These are phyloP conservation scores for Anhinga rufa DNA, from an alignment of 2,113 vertebrate species.

Conservation along the genomic window DNA sequence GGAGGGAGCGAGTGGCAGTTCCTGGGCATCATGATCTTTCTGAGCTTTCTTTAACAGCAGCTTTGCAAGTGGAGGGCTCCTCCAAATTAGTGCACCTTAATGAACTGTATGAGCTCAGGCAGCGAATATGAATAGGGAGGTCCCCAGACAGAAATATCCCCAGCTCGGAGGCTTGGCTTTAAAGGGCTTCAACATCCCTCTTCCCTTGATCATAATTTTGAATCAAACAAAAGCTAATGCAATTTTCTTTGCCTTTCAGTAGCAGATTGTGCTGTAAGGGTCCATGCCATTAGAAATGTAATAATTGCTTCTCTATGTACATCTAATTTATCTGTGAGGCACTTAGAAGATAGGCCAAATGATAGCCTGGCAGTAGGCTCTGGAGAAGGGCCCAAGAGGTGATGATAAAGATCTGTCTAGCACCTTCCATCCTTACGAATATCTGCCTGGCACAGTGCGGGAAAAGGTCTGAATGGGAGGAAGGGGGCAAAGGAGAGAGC, in stretches of 20 bases:
- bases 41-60: not conserved
- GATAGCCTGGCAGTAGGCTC: not conserved
- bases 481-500: not conserved
- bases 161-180: not conserved
- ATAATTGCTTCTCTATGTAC: constrained; percentile 56
- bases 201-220: constrained; percentile 22
- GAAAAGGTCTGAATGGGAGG: not conserved
- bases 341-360: constrained; percentile 46
- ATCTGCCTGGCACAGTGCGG: not conserved
- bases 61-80: not conserved
- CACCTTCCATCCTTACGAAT: constrained; percentile 2
- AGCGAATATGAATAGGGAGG: not conserved
- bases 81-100: not conserved
- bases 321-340: constrained; percentile 47
- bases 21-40: not conserved
- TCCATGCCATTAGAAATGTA: constrained; percentile 55
- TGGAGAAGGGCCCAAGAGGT: constrained; percentile 16
- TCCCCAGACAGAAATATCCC: not conserved
- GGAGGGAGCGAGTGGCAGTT: not conserved
- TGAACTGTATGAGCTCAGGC: not conserved
- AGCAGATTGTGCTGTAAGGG: constrained; percentile 26
- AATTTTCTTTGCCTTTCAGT: constrained; percentile 54
- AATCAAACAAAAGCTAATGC: constrained; percentile 59
- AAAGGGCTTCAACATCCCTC: not conserved
- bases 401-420: constrained; percentile 50